Conservation (phyloP, 1,140 invertebrate species). For the Lutraria rhynchaena region DNA sequence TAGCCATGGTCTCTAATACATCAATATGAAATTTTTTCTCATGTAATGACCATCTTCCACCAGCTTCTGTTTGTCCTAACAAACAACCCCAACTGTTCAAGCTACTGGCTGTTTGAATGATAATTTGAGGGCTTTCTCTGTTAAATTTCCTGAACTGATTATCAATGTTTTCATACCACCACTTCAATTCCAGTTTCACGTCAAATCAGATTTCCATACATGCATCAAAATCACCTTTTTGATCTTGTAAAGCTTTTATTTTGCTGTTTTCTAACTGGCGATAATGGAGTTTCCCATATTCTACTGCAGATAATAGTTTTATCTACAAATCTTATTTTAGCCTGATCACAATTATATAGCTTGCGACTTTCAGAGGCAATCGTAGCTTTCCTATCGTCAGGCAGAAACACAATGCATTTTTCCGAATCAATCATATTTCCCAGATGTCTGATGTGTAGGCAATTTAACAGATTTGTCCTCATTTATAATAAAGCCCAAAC, state of each 20-base stretch:
- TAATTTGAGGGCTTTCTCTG: background rate
- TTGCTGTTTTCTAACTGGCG: slow-evolving; percentile 44
- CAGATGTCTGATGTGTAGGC: slow-evolving; percentile 30
- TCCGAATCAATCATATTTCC: slow-evolving; percentile 51
- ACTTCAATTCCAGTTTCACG: background rate
- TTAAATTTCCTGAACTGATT: slow-evolving; percentile 2
- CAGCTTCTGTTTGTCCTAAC: background rate
- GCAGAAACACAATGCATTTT: too few relatives aligned
- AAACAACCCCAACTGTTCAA: slow-evolving; percentile 6
- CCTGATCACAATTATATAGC: background rate
- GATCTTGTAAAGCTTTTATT: background rate
- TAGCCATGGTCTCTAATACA: background rate
- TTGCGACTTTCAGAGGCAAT: slow-evolving; percentile 18
- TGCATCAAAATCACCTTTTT: background rate
- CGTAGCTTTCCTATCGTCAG: slow-evolving; percentile 8
- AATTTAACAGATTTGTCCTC: slow-evolving; percentile 45
- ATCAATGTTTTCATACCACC: slow-evolving; percentile 16
- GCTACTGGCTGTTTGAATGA: slow-evolving; percentile 25
- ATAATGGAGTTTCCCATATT: slow-evolving; percentile 54
- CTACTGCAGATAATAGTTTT: slow-evolving; percentile 46
- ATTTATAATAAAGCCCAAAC: slow-evolving; percentile 61
- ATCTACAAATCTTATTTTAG: slow-evolving; percentile 28
- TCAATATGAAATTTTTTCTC: background rate
- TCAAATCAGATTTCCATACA: background rate
- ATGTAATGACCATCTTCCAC: background rate